phyloP scores from a whole-genome alignment of 2,888 invertebrate genomes.

The Willowsia nigromaculata region DNA sequence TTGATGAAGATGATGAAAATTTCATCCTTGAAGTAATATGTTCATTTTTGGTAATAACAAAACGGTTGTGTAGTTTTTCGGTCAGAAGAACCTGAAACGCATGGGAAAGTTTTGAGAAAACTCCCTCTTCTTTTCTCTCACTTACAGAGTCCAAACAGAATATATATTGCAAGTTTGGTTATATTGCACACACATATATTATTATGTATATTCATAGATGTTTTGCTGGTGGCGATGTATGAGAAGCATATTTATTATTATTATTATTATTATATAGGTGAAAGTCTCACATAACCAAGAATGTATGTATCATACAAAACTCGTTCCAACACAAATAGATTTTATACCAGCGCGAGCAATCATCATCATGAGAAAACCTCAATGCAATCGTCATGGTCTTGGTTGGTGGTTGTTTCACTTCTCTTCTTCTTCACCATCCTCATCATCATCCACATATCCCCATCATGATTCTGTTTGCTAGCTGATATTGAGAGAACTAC shows the following conservation, averaged over 20 bases:
- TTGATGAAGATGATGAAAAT: slow-evolving; percentile 42
- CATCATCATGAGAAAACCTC: slow-evolving; percentile 49
- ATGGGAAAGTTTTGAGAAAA: slow-evolving; percentile 29
- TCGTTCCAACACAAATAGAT: not conserved
- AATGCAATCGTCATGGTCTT: slow-evolving; percentile 65
- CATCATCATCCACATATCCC: slow-evolving; percentile 6
- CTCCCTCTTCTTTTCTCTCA: not conserved
- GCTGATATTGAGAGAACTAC: slow-evolving; percentile 41
- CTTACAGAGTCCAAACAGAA: not conserved
- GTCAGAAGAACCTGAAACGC: not conserved
- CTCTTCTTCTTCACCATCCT: slow-evolving; percentile 44
- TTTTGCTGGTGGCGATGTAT: not conserved
- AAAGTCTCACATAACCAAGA: not conserved
- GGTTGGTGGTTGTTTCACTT: slow-evolving; percentile 42
- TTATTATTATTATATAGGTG: slow-evolving; percentile 12
- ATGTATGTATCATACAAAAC: not conserved
- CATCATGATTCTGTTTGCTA: slow-evolving; percentile 40
- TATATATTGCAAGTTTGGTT: slow-evolving; percentile 6
- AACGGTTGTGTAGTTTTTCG: not conserved
- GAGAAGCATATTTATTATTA: not conserved
- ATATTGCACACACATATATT: not conserved
- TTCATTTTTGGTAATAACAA: slow-evolving; percentile 46
- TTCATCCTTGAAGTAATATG: slow-evolving; percentile 65
- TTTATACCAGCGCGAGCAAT: slow-evolving; percentile 19
- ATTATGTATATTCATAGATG: not conserved